Conservation (phyloP, 2,113 vertebrate genomes). For the Ifrita kowaldi region DNA sequence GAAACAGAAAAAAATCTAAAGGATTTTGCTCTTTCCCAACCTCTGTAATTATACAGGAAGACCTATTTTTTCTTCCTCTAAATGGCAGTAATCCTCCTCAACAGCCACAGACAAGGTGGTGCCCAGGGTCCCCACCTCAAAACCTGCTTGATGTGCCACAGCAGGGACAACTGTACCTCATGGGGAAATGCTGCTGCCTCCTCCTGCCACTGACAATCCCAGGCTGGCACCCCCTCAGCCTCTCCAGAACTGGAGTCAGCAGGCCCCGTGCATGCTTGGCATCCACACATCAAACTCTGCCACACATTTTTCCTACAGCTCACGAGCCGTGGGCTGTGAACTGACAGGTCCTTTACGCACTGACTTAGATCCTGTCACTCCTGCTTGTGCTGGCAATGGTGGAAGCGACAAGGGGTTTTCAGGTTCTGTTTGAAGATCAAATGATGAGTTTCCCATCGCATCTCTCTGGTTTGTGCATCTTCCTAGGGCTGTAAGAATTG, state of each 20-base stretch:
- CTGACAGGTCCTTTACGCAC: neutral
- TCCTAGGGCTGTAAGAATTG: neutral
- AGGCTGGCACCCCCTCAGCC: neutral
- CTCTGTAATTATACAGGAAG: neutral
- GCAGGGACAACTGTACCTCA: neutral
- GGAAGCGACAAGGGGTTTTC: neutral
- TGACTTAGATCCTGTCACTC: neutral
- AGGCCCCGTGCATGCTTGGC: neutral
- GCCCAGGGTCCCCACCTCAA: neutral
- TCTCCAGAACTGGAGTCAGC: neutral
- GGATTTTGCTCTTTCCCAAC: neutral
- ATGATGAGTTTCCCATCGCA: neutral
- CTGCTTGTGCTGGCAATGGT: neutral
- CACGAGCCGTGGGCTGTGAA: neutral
- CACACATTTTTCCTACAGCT: neutral
- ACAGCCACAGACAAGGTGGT: neutral
- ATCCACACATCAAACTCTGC: neutral
- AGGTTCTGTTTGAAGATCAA: neutral
- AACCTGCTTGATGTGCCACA: neutral
- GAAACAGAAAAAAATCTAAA: neutral
- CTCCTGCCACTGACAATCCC: neutral
- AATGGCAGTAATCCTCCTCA: neutral
- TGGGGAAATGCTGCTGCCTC: neutral
- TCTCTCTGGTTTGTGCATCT: neutral
- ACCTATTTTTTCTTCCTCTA: neutral